Evolutionary conservation across 1,140 invertebrate species (phyloP).

Genomic region (Uloborus diversus): DNA sequence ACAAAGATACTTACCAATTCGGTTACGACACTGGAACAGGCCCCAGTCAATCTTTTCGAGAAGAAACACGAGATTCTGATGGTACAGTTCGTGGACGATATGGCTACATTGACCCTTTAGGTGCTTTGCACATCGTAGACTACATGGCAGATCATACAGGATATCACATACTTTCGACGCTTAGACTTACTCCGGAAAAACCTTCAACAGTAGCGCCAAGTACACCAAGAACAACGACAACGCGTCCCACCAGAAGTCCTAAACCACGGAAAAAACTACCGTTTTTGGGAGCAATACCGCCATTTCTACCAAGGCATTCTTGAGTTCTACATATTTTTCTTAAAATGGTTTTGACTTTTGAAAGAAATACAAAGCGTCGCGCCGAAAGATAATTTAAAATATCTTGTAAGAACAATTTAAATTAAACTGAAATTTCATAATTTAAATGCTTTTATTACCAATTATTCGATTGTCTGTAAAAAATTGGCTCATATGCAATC

Average conservation of each 20-base stretch:
- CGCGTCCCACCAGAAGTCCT: neutral
- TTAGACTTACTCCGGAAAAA: constrained; percentile 18
- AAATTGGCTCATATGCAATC: too few relatives aligned
- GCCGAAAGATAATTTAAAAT: too few relatives aligned
- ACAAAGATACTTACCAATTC: constrained; percentile 38
- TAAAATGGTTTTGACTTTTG: too few relatives aligned
- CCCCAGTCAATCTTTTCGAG: constrained; percentile 54
- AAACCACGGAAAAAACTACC: neutral
- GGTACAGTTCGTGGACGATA: constrained; percentile 87
- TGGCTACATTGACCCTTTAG: constrained; percentile 81
- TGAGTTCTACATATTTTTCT: neutral
- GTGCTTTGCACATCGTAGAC: constrained; percentile 83
- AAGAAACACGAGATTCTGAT: constrained; percentile 78
- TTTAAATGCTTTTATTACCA: too few relatives aligned
- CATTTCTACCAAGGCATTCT: constrained; percentile 10
- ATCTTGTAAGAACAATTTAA: too few relatives aligned
- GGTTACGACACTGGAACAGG: constrained; percentile 55
- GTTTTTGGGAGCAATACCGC: constrained; percentile 46
- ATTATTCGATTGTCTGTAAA: too few relatives aligned
- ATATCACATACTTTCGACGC: constrained; percentile 65
- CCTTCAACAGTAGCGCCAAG: neutral
- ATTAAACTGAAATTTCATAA: too few relatives aligned
- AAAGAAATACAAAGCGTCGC: too few relatives aligned
- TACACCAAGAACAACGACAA: neutral
- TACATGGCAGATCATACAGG: constrained; percentile 81